Base-by-base conservation (phyloP, 2,888 invertebrate genomes). In the Notocelia uddmanniana region DNA sequence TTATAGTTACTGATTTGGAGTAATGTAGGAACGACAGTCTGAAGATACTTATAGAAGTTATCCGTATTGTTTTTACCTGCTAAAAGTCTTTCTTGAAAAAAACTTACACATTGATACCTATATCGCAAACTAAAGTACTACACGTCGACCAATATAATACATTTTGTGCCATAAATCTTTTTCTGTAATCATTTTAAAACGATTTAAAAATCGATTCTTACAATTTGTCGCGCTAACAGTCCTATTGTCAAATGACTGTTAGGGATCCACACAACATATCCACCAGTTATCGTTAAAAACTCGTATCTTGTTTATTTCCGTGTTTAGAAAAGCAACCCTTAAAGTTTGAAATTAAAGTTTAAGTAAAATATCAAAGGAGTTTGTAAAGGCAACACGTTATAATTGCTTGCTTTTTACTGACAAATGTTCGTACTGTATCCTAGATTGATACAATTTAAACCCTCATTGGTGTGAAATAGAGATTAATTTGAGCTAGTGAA, bases 341-440 rank as follows among this genome's bases (percentile, higher is more conserved):
- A 69, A 15, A 55, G 54, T 15, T 31, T 9, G 5, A 21, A 52
- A 31, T 31, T 11, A 0, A 55, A 55, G 31, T n/a, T 1, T 6
- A 23, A 15, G 9, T 41, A 15, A 37, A 31, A 19, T 10, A 10
- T 41, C 13, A 26, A 19, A 23, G 1, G 19, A 60, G n/a, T 37
- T 60, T 8, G 19, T 31, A 18, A 15, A 54, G 76, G 75, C 73
- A 76, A 76, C 73, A 79, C 78, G 82, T 80, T 82, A 85, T 87
- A 89, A 91, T 90, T 85, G 88, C 86, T 87, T 90, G 90, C n/a
- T 90, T 90, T 90, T 85, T 83, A 82, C 75, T 90, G 88, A 90
- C 87, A 89, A 90, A 90, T 89, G 89, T 80, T 80, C 67, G 58
- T 68, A 41, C n/a, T 54, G 19, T 31, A 45, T 66, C 23, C 34